phyloP scores from a whole-genome alignment of 1,140 invertebrate species.

The Drosophila lini region DNA sequence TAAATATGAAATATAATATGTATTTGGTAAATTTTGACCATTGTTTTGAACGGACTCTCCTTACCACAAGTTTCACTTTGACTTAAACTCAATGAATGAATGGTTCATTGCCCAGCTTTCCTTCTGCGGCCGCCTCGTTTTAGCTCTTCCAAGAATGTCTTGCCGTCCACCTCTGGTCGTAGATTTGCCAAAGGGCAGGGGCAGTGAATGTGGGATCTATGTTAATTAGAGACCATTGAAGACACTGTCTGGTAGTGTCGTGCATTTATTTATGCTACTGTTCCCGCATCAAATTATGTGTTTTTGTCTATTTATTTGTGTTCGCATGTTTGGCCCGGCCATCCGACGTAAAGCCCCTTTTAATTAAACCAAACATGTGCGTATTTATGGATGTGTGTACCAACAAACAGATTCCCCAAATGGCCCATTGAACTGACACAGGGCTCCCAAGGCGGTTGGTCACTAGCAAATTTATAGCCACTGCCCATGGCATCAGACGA shows the following conservation, averaged over 20 bases:
- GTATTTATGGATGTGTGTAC: slow-evolving; percentile 36
- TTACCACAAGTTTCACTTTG: slow-evolving; percentile 69
- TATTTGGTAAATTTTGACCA: neutral
- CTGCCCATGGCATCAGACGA: slow-evolving; percentile 35
- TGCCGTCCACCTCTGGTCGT: neutral
- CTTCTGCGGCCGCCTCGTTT: neutral
- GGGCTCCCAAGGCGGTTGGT: slow-evolving; percentile 26
- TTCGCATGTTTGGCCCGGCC: slow-evolving; percentile 11
- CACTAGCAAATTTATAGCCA: slow-evolving; percentile 63
- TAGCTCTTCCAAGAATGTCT: neutral
- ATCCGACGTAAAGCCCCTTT: slow-evolving; percentile 67
- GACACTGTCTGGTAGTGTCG: slow-evolving; percentile 2
- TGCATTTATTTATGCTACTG: slow-evolving; percentile 27
- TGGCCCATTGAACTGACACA: slow-evolving; percentile 75
- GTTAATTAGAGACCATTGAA: slow-evolving; percentile 47
- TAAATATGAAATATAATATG: neutral
- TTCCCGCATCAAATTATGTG: slow-evolving; percentile 26
- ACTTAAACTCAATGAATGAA: slow-evolving; percentile 69
- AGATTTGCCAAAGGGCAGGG: neutral
- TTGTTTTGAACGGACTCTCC: slow-evolving; percentile 6
- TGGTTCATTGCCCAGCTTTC: slow-evolving; percentile 47
- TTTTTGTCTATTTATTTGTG: slow-evolving; percentile 15
- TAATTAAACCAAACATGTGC: slow-evolving; percentile 77
- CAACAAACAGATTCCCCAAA: slow-evolving; percentile 68
- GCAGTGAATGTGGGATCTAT: slow-evolving; percentile 5